Evolutionary conservation across 2,888 invertebrate genomes (phyloP).

Genomic region (Taphrorychus bicolor): DNA sequence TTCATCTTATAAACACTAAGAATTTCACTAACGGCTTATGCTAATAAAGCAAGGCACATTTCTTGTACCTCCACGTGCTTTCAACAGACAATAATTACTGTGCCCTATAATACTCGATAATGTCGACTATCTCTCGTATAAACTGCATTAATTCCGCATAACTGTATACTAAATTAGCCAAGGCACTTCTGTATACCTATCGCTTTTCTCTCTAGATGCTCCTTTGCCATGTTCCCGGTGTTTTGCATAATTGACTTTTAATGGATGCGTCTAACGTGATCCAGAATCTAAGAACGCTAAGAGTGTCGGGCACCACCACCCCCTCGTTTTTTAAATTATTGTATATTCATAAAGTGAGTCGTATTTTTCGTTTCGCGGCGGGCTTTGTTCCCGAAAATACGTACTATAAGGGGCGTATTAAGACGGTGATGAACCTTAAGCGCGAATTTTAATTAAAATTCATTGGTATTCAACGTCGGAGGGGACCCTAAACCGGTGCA

Average conservation of each 20-base stretch:
- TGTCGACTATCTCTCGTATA: conserved; percentile 5
- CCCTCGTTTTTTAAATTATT: not conserved
- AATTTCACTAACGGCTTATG: not conserved
- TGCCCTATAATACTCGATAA: not conserved
- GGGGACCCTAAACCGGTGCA: conserved; percentile 20
- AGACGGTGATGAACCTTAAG: conserved; percentile 31
- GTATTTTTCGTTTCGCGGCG: not conserved
- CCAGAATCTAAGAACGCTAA: not conserved
- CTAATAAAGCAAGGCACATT: not conserved
- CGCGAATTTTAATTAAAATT: conserved; percentile 37
- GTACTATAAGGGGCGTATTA: conserved; percentile 33
- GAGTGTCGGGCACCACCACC: not conserved
- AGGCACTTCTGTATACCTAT: conserved; percentile 11
- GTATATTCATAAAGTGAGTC: not conserved
- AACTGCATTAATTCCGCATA: conserved; percentile 7
- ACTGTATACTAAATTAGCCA: conserved; percentile 15
- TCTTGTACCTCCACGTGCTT: not conserved
- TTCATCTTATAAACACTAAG: too few relatives aligned
- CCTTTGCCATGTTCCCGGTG: conserved; percentile 9
- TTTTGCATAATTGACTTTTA: conserved; percentile 15
- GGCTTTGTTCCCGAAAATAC: conserved; percentile 33
- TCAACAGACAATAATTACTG: not conserved
- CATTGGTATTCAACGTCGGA: conserved; percentile 35
- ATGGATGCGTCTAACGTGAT: not conserved
- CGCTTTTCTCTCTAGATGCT: conserved; percentile 4